Evolutionary conservation across 2,888 invertebrate genomes (phyloP), one percentile per base, ranked within the genome.

Genomic region (Chrysomela aeneicollis): DNA sequence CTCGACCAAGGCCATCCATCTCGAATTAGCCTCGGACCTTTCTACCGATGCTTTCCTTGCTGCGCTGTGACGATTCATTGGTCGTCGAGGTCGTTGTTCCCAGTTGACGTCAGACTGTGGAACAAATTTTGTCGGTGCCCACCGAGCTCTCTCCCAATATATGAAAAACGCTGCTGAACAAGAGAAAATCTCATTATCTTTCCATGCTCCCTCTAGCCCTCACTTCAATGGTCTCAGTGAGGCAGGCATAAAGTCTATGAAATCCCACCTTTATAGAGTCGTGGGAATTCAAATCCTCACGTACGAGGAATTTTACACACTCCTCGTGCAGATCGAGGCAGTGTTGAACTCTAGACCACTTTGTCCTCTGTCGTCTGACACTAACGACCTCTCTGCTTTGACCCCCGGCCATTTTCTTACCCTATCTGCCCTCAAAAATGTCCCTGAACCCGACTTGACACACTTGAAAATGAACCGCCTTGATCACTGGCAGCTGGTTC

Each of bases 271-370:
- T 32, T 52, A 59, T 53, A 26, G 59, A 35, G 17, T 57, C 1
- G 9, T 67, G 10, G 57, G 61, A 4, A 46, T 60, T 5, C 42
- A 57, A 2, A 10, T 18, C 19, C 4, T 64, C 10, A 67, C 67
- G 5, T 61, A 19, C 22, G 50, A 26, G 22, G 60, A 67, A 49
- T 37, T 67, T n/a, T 32, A 47, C 5, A 66, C 66, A 1, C 19
- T 64, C 6, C 10, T 65, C 3, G 26, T 46, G 10, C 49, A 42
- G 17, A 51, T 67, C 22, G 76, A 80, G 64, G 71, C 74, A 2
- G 62, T 72, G 55, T 76, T 50, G 1, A 79, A 78, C 64, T 78
- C 74, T 1, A 47, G 78, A 21, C 78, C 78, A 3, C 64, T 78
- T 5, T 63, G 59, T 12, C 68, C 74, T 1, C 6, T 75, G 1